phyloP scores from a whole-genome alignment of 2,888 invertebrate genomes.

The Caradrina kadenii region DNA sequence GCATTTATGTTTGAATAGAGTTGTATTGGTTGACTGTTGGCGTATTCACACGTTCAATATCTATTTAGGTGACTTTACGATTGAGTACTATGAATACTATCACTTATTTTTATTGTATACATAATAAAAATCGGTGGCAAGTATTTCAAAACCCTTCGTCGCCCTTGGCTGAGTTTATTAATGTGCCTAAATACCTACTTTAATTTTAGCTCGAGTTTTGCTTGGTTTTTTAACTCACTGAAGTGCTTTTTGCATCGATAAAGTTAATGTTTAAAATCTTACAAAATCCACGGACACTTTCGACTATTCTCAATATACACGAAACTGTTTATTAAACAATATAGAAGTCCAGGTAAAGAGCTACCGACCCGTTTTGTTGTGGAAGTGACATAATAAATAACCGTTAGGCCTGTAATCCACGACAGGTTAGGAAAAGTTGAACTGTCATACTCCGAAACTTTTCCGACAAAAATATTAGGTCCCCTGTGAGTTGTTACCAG shows the following conservation, averaged over 20 bases:
- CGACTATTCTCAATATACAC: neutral
- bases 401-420: conserved; percentile 28
- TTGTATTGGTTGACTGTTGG: neutral
- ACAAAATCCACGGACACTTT: neutral
- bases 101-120: no score
- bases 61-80: no score
- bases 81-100: no score
- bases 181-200: no score
- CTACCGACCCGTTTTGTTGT: conserved; percentile 3
- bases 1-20: conserved; percentile 16
- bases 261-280: no score
- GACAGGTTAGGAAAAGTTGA: conserved; percentile 49
- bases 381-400: conserved; percentile 42
- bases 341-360: conserved; percentile 4
- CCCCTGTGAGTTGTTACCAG: conserved; percentile 10
- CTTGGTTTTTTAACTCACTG: no score
- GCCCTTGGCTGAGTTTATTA: no score
- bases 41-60: no score
- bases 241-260: no score
- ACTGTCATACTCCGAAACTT: conserved; percentile 46
- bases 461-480: conserved; percentile 39
- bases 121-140: no score
- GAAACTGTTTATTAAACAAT: conserved; percentile 18
- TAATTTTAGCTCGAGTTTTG: no score
- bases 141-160: no score